Evolutionary conservation across 2,797 vertebrate genomes (phyloP), one percentile per base, ranked within the genome.

Genomic region (Rhinogobio ventralis): DNA sequence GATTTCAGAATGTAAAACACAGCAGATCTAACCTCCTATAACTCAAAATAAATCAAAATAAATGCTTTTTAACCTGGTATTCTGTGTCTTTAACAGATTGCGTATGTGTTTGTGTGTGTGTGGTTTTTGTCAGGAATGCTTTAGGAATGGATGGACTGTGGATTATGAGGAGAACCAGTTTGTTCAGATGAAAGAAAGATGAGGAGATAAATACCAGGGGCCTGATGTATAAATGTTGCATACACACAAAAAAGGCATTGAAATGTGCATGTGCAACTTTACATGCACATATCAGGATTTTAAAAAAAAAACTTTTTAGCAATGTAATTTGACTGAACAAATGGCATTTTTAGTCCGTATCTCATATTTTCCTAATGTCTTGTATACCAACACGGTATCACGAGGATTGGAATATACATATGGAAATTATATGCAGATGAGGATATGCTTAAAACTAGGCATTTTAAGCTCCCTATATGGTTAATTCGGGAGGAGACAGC

Each of bases 101-200:
- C 53, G 45, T 28, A n/a, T 85, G 75, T 64, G 64, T 76, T 57
- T 73, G 25, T 57, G 66, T 62, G 10, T 13, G n/a, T 74, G 79
- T 66, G 79, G 60, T 66, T 93, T 91, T 92, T 82, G 20, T 81
- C 53, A 91, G 91, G 94, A 93, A 94, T 94, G 83, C 3, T 89
- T 89, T 64, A 73, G 88, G 82, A 85, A 68, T 86, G 67, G 82
- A 77, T 88, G 89, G 87, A 84, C 81, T 87, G 84, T 66, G 88
- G 57, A 49, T 79, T 82, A 90, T 83, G 81, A 82, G 77, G 76
- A 90, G 88, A 94, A 95, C 95, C 91, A 84, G 94, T 94, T 66
- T 73, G 94, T 93, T 89, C 81, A 88, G 91, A 92, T 92, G 89
- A 84, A 89, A 91, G 88, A 80, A 84, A 79, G 8, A 78, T 90